Conservation (phyloP, 2,888 invertebrate species). For the Ashinkailepas kermadecensis region DNA sequence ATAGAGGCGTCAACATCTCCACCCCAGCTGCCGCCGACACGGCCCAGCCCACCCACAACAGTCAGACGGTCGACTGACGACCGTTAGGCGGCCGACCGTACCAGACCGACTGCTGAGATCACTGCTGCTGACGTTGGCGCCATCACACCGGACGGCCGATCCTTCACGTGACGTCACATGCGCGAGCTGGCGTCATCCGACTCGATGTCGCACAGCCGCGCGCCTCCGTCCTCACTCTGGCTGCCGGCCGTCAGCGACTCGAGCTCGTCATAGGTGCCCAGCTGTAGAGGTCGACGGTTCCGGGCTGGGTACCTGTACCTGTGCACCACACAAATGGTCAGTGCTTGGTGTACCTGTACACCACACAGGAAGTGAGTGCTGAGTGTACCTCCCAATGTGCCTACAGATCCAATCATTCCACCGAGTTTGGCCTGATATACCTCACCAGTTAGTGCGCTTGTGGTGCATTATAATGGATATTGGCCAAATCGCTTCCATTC, state of each 20-base stretch:
- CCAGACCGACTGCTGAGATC: background rate
- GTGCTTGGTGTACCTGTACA: too few species aligned
- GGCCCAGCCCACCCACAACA: background rate
- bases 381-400: too few species aligned
- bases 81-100: background rate
- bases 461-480: too few species aligned
- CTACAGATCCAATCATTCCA: too few species aligned
- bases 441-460: too few species aligned
- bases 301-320: constrained; percentile 11
- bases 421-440: too few species aligned
- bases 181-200: constrained; percentile 16
- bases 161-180: background rate
- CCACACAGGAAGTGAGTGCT: too few species aligned
- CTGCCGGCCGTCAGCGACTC: constrained; percentile 21
- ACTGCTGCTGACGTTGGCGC: background rate
- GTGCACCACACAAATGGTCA: background rate
- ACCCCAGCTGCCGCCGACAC: background rate
- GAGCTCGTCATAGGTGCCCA: constrained; percentile 10
- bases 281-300: constrained; percentile 4
- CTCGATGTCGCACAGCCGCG: constrained; percentile 7
- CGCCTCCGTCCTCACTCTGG: constrained; percentile 7
- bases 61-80: background rate
- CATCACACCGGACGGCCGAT: background rate
- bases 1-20: background rate
- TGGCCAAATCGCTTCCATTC: too few species aligned